Percentiles rank a stretch among this genome's conserved stretches.
Conservation (phyloP, 2,888 invertebrate genomes). For the Cantharis flavilabris region DNA sequence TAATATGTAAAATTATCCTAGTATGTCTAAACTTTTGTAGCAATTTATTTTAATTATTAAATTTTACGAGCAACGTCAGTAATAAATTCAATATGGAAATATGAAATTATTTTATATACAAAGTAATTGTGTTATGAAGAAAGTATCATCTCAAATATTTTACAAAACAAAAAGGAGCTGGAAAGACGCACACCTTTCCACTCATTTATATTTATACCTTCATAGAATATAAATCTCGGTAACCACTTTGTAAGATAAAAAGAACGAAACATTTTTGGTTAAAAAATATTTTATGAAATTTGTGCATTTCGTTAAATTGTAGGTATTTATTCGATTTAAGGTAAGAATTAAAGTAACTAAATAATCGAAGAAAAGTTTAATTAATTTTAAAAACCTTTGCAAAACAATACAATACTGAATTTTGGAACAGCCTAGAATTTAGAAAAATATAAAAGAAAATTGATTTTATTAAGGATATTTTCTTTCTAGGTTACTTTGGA, state of each 20-base stretch:
- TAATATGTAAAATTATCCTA: too few relatives aligned
- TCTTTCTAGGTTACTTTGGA: too few relatives aligned
- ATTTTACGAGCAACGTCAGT: neutral
- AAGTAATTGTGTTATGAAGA: neutral
- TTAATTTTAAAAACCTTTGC: neutral
- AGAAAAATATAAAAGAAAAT: too few relatives aligned
- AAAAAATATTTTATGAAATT: neutral
- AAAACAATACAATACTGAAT: too few relatives aligned
- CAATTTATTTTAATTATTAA: neutral
- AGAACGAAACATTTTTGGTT: neutral
- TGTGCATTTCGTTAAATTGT: neutral
- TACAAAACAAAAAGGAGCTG: neutral
- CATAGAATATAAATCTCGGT: neutral
- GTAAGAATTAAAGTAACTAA: neutral
- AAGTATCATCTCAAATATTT: neutral
- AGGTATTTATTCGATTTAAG: neutral
- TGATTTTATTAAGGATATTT: too few relatives aligned
- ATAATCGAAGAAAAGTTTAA: neutral
- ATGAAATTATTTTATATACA: neutral
- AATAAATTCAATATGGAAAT: neutral
- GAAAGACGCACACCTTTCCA: neutral
- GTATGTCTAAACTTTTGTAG: neutral
- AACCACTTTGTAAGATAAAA: conserved; percentile 1
- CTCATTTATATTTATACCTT: conserved; percentile 2
- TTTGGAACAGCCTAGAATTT: too few relatives aligned